These are phyloP conservation scores for Dryobotodes eremita DNA, from an alignment of 2,888 invertebrate genomes.

Conservation along the genomic window DNA sequence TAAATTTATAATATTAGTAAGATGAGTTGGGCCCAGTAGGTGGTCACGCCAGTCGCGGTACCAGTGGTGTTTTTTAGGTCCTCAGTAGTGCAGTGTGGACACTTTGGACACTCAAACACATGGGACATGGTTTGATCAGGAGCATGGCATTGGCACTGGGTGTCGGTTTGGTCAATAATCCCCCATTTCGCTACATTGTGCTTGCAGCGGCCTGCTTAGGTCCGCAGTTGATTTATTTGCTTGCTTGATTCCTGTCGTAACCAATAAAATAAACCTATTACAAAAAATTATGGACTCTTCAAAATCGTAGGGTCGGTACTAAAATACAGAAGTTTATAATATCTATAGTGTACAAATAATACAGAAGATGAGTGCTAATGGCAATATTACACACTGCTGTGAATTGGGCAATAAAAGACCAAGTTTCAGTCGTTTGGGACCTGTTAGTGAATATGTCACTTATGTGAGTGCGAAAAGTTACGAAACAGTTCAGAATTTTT, in stretches of 20 bases:
- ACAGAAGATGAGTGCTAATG: slow-evolving; percentile 43
- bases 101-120: not conserved
- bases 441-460: slow-evolving; percentile 22
- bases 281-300: not conserved
- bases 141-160: not conserved
- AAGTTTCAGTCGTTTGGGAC: slow-evolving; percentile 30
- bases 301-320: not conserved
- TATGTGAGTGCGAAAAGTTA: slow-evolving; percentile 42
- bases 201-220: not conserved
- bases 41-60: not conserved
- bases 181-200: not conserved
- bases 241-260: not conserved
- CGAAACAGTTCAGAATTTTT: slow-evolving; percentile 10
- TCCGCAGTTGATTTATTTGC: not conserved
- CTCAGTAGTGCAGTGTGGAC: not conserved
- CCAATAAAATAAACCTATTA: not conserved
- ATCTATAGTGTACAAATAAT: slow-evolving; percentile 15
- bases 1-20: too few species aligned
- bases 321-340: slow-evolving; percentile 2
- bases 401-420: slow-evolving; percentile 57
- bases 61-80: not conserved
- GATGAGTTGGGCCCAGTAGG: not conserved
- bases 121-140: too few species aligned
- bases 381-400: slow-evolving; percentile 42
- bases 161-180: not conserved